Percentiles rank a stretch among this genome's conserved stretches.
phyloP scores from a whole-genome alignment of 2,113 vertebrate genomes.

The Recurvirostra avosetta region DNA sequence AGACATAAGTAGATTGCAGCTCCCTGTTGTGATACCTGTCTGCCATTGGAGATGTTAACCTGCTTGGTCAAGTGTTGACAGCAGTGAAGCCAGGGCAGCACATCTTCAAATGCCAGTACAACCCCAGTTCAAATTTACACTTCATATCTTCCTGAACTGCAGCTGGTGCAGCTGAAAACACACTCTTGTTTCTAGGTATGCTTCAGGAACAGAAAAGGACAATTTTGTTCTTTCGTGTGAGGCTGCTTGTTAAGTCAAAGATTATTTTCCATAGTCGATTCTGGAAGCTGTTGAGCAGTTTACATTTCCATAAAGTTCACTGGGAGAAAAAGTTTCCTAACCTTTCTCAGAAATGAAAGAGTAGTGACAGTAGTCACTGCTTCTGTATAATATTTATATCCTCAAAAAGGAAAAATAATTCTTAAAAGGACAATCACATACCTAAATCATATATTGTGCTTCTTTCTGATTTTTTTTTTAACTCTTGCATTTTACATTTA shows the following conservation, averaged over 20 bases:
- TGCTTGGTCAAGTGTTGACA: not conserved
- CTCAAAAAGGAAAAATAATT: not conserved
- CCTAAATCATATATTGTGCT: not conserved
- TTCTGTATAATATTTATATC: not conserved
- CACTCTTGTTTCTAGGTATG: not conserved
- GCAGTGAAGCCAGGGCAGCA: not conserved
- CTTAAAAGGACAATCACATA: not conserved
- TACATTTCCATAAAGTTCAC: not conserved
- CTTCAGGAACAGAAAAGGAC: not conserved
- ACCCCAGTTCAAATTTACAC: not conserved
- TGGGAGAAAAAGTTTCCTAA: not conserved
- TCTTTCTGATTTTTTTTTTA: not conserved
- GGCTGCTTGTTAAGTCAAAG: not conserved
- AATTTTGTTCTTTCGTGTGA: not conserved
- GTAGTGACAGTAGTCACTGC: not conserved
- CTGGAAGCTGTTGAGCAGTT: not conserved
- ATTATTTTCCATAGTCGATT: not conserved
- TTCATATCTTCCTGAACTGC: not conserved
- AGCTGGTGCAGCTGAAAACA: not conserved
- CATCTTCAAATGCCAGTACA: not conserved
- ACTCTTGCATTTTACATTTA: not conserved
- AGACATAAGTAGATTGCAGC: not conserved
- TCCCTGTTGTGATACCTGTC: not conserved
- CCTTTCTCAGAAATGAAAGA: not conserved
- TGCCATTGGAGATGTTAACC: not conserved